Base-by-base conservation (phyloP, 2,113 vertebrate species). In the Elgaria multicarinata region DNA sequence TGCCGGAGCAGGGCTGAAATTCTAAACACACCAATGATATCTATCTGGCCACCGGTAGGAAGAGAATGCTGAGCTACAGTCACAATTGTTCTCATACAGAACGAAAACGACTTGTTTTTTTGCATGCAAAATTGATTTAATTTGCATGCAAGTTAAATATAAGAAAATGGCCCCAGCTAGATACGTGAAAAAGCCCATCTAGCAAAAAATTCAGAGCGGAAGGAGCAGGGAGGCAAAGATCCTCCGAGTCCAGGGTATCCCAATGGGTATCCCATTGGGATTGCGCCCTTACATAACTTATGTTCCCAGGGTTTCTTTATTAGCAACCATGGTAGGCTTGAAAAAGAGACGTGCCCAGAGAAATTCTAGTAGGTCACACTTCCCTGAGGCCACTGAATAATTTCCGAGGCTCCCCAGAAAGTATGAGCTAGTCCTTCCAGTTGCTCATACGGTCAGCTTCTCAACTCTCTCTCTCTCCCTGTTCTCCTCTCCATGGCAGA, bases 401-500 rank as follows among this genome's bases (percentile, higher is more conserved):
- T 16, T 28, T 36, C 44, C 28, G 13, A n/a, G 9, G 6, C 46
- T 71, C 42, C 64, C 82, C 42, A 31, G 53, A 75, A 86, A 62
- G 24, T 36, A 22, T 85, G 24, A 18, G 10, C n/a, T 14, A 14
- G 42, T 22, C 28, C 6, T 66, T 83, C 62, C 22, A 4, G 2
- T 79, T 53, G 62, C 62, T 53, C 55, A 71, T 18, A 31, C 4
- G 55, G 28, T 26, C 44, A 2, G 28, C 4, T n/a, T 50, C 31
- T 39, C 28, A 50, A 24, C 33, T 66, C 12, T 69, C 55, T 58
- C 55, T 16, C 55, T 58, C 16, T 31, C 33, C 42, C 6, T 69
- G 36, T 58, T 53, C 33, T 16, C 50, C 0, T 0, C 69, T 4
- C 36, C 10, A 33, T 42, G 66, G 46, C 90, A 97, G 97, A 83